phyloP scores from a whole-genome alignment of 2,888 invertebrate species.

The Ornithoptera priamus region DNA sequence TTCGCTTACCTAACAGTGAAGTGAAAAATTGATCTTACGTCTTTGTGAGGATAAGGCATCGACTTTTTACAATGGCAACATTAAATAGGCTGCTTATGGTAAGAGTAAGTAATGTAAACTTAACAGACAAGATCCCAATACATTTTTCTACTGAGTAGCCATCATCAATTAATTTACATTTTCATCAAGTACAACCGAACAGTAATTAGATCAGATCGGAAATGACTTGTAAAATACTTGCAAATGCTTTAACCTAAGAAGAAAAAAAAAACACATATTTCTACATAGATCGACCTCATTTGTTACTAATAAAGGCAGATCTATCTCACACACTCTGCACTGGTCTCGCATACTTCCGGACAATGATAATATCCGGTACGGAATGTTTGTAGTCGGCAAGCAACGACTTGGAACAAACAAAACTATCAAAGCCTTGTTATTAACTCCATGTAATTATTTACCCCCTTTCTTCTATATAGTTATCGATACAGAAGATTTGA shows the following conservation, averaged over 20 bases:
- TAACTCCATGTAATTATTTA: slow-evolving; percentile 63
- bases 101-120: too few relatives aligned
- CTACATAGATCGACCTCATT: slow-evolving; percentile 3
- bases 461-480: neutral
- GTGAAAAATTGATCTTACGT: too few relatives aligned
- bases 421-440: slow-evolving; percentile 46
- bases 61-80: too few relatives aligned
- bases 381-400: slow-evolving; percentile 67
- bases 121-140: too few relatives aligned
- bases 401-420: slow-evolving; percentile 63
- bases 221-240: neutral
- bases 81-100: too few relatives aligned
- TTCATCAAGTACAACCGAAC: too few relatives aligned
- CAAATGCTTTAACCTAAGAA: neutral
- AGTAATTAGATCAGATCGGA: too few relatives aligned
- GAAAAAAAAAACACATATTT: neutral
- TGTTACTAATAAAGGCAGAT: slow-evolving; percentile 38
- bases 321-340: slow-evolving; percentile 48
- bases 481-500: neutral
- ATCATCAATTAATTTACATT: too few relatives aligned
- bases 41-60: too few relatives aligned
- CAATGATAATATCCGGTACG: slow-evolving; percentile 70
- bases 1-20: too few relatives aligned
- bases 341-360: slow-evolving; percentile 50
- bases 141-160: too few relatives aligned